Evolutionary conservation across 2,797 vertebrate genomes (phyloP), one percentile per base, ranked within the genome.

Genomic region (Galagoides demidoff): DNA sequence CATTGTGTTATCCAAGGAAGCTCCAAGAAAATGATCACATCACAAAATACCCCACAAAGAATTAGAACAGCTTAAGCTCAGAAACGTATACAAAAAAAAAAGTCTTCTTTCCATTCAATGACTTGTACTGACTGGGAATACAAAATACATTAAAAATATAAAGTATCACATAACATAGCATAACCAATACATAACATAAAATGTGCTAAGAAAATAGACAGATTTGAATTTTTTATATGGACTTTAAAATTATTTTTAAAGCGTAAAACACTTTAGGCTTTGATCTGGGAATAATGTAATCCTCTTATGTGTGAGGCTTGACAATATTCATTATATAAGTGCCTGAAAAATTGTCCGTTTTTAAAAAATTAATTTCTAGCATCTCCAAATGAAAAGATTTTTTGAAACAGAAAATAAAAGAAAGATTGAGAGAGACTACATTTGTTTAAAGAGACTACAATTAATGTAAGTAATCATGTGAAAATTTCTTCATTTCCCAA

Each of bases 351-450:
- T 85, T 87, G 77, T 81, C 11, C 85, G 3, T 66, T 93, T 96
- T 87, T 8, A 61, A 92, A 96, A 77, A 95, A 92, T 68, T 97
- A 94, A 90, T 94, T 96, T 88, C 25, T 93, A 66, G 17, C 2
- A 11, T 31, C 74, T 91, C n/a, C 20, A 94, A 85, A 52, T 93
- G 70, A 90, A 92, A 92, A 91, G 45, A 66, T 49, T 43, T 22
- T 76, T 94, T 93, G 76, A 88, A 95, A 68, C 73, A 89, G 66
- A 83, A 96, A 90, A 95, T 85, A 92, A 34, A 63, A 31, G 61
- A 92, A 95, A 89, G 19, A 87, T 39, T 73, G 22, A 87, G 16
- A 57, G 12, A 37, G 23, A 61, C 22, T 85, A 29, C 29, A 12
- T 39, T 19, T 45, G 8, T 92, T 63, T 93, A 27, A 22, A 77